phyloP scores from a whole-genome alignment of 1,140 invertebrate species.

The Leptinotarsa undecemlineata region DNA sequence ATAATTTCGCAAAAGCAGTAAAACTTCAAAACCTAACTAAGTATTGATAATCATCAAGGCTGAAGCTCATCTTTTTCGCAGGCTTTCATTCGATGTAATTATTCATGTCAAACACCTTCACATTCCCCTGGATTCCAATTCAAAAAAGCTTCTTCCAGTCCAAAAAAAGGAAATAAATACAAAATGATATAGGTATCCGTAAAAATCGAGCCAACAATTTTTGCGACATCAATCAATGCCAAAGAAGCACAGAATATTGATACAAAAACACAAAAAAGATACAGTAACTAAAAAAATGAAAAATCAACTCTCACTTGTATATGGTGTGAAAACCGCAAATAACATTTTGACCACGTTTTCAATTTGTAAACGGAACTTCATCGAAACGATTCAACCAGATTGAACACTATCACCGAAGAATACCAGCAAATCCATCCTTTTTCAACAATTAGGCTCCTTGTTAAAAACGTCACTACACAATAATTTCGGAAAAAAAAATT shows the following conservation, averaged over 20 bases:
- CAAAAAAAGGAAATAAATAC: constrained; percentile 28
- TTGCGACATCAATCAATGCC: neutral
- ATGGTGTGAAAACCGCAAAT: neutral
- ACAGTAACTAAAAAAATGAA: constrained; percentile 13
- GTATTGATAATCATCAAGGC: no score
- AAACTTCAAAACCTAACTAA: no score
- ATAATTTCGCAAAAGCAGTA: no score
- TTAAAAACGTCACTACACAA: no score
- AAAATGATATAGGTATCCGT: constrained; percentile 24
- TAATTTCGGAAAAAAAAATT: no score
- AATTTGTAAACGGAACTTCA: neutral
- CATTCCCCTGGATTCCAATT: neutral
- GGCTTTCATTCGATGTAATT: no score
- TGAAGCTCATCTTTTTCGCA: no score
- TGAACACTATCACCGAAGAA: no score
- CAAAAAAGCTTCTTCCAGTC: neutral
- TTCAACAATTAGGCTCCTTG: no score
- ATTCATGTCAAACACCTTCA: neutral
- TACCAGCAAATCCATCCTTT: no score
- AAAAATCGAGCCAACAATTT: neutral
- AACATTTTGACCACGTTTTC: neutral
- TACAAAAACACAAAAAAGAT: constrained; percentile 15
- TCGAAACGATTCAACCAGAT: no score
- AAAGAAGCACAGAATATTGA: constrained; percentile 7
- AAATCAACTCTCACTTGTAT: constrained; percentile 21